A percentile compares a stretch with the other conserved stretches of the same genome.
Evolutionary conservation across 2,888 invertebrate genomes (phyloP).

Genomic region (Apotomis betuletana): DNA sequence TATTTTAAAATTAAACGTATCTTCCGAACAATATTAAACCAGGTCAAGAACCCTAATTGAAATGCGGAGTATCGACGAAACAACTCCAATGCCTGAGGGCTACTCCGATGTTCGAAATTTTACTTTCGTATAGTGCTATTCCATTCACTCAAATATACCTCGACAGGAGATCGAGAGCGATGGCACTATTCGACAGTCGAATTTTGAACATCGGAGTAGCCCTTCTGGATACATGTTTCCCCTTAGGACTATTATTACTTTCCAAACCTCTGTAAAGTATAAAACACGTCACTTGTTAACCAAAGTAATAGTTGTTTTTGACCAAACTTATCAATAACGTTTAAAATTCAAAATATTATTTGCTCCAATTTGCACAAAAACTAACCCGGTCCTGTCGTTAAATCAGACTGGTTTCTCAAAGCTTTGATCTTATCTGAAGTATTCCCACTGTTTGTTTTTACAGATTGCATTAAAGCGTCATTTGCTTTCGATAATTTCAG

Average conservation of each 20-base stretch:
- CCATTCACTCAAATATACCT: no score
- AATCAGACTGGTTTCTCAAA: slow-evolving; percentile 3
- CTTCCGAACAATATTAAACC: neutral
- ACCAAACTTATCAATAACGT: neutral
- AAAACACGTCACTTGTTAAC: neutral
- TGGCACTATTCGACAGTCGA: no score
- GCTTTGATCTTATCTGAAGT: slow-evolving; percentile 2
- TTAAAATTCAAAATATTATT: neutral
- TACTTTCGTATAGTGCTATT: no score
- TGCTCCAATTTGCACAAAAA: neutral
- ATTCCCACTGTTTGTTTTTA: neutral
- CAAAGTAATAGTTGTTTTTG: no score
- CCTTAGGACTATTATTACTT: slow-evolving; percentile 5
- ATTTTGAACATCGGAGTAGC: no score
- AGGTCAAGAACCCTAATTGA: slow-evolving; percentile 16
- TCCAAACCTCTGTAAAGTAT: neutral
- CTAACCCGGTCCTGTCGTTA: neutral
- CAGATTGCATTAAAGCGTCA: slow-evolving; percentile 8
- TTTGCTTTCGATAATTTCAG: slow-evolving; percentile 2
- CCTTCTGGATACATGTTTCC: slow-evolving; percentile 17
- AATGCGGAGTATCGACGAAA: slow-evolving; percentile 29
- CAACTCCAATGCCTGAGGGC: slow-evolving; percentile 22
- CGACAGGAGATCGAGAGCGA: no score
- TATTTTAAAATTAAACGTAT: no score
- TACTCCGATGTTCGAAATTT: no score